Evolutionary conservation across 2,113 vertebrate genomes (phyloP).

Genomic region (Petroica traversi): DNA sequence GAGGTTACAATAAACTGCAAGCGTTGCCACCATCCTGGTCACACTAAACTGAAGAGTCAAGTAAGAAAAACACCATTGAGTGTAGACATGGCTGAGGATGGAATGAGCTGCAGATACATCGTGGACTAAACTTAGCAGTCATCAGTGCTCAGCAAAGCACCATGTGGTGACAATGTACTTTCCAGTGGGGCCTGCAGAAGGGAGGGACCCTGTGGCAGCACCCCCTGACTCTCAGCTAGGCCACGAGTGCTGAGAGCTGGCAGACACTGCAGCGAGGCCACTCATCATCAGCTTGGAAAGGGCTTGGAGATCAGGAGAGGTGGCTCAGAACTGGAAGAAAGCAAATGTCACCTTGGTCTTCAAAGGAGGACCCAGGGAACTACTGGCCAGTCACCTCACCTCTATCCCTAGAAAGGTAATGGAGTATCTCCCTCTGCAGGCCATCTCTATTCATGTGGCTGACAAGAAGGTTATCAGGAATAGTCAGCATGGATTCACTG

Average conservation of each 20-base stretch:
- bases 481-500: background rate
- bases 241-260: background rate
- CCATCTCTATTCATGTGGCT: background rate
- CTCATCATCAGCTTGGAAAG: background rate
- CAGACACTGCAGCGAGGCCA: rapidly evolving
- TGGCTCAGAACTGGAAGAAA: background rate
- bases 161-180: rapidly evolving
- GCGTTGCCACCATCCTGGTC: background rate
- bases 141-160: background rate
- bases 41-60: rapidly evolving
- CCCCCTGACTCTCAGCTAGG: background rate
- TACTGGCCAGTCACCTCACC: background rate
- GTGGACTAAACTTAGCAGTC: background rate
- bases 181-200: background rate
- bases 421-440: background rate
- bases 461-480: background rate
- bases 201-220: background rate
- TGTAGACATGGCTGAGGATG: background rate
- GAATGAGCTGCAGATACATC: background rate
- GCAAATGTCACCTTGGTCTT: background rate
- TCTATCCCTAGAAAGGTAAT: background rate
- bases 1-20: background rate
- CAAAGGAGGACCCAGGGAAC: background rate
- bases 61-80: background rate
- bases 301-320: background rate